phyloP scores from a whole-genome alignment of 2,888 invertebrate species.

The Meliscaeva auricollis region DNA sequence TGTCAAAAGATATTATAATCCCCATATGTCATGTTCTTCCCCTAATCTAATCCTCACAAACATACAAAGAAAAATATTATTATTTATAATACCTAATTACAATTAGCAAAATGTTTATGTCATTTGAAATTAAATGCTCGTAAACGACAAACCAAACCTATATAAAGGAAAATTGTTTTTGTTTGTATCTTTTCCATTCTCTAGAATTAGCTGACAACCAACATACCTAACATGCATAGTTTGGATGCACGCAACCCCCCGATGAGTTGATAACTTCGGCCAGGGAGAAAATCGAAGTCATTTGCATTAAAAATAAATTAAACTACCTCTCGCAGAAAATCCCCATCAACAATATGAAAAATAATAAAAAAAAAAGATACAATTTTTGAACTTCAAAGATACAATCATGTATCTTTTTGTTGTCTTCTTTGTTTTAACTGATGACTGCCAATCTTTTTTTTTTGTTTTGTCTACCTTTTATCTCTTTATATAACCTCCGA shows the following conservation, averaged over 20 bases:
- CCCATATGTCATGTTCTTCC: background rate
- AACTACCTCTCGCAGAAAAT: background rate
- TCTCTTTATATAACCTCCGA: background rate
- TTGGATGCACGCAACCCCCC: slow-evolving; percentile 63
- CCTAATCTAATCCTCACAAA: background rate
- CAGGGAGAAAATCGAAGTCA: slow-evolving; percentile 57
- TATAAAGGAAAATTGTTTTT: slow-evolving; percentile 3
- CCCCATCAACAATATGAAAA: too few relatives aligned
- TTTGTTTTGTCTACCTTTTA: background rate
- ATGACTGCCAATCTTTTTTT: slow-evolving; percentile 56
- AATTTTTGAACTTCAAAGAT: slow-evolving; percentile 19
- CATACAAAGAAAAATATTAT: slow-evolving; percentile 5
- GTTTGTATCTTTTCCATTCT: slow-evolving; percentile 4
- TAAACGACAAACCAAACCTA: slow-evolving; percentile 21
- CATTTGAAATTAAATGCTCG: slow-evolving; percentile 45
- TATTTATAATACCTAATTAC: slow-evolving; percentile 19
- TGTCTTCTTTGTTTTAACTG: slow-evolving; percentile 35
- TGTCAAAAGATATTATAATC: background rate
- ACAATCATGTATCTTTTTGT: background rate
- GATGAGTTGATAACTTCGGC: slow-evolving; percentile 39
- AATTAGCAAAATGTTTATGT: slow-evolving; percentile 63
- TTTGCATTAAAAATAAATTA: slow-evolving; percentile 64
- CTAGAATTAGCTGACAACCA: slow-evolving; percentile 15
- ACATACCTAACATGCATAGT: slow-evolving; percentile 14
- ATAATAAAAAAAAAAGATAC: slow-evolving; percentile 1